Evolutionary conservation across 2,113 vertebrate genomes (phyloP).

Genomic region (Struthio camelus): DNA sequence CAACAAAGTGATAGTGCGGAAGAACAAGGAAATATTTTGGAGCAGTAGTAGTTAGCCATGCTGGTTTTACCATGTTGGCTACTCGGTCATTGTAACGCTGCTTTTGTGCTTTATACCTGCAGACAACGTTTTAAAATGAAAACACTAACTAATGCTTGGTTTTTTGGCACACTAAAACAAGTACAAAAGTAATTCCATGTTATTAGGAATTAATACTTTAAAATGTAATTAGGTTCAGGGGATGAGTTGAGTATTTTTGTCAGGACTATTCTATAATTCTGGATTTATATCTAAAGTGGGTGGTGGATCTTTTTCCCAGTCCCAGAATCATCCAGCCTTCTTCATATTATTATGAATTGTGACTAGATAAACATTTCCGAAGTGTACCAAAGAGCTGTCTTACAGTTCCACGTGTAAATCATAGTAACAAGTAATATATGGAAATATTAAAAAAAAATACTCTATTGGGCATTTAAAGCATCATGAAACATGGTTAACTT

Average conservation of each 20-base stretch:
- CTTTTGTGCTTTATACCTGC: background rate
- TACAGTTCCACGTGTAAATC: constrained; percentile 26
- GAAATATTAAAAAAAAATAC: constrained; percentile 11
- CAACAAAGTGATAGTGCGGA: background rate
- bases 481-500: constrained; percentile 38
- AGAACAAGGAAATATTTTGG: background rate
- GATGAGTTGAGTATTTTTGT: background rate
- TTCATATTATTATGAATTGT: background rate
- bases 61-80: background rate
- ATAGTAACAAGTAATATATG: background rate
- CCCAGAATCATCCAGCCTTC: background rate
- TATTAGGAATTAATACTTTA: background rate
- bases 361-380: constrained; percentile 19
- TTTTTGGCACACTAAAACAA: background rate
- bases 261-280: background rate
- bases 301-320: background rate
- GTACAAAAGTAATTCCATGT: background rate
- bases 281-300: background rate
- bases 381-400: constrained; percentile 33
- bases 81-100: background rate
- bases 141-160: background rate
- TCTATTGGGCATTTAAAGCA: background rate
- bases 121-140: background rate
- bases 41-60: background rate
- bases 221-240: background rate